Base-by-base conservation (phyloP, 2,113 vertebrate genomes). In the Podiceps cristatus region DNA sequence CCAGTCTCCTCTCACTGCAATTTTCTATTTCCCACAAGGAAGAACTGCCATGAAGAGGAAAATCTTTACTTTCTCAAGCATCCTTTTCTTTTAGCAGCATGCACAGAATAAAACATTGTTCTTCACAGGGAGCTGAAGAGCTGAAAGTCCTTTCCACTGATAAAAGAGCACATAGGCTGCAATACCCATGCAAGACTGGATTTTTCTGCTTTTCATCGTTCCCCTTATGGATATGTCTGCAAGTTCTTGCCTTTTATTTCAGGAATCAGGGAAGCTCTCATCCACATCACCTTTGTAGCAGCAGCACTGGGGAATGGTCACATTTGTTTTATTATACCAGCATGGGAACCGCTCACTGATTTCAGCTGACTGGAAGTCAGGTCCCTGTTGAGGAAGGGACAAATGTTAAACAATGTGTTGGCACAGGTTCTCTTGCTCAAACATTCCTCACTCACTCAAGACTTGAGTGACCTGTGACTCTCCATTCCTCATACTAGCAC, bases 101-200 rank as follows among this genome's bases (percentile, higher is more conserved):
- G 37, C 22, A 59, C 25, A 47, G 10, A 13, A 91, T n/a, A 71
- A 89, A 66, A 10, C 10, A 47, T 1, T 42, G 10, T 31, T 52
- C 37, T 78, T n/a, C 25, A 47, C 6, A 18, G 19, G 6, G 4
- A 86, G 6, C 27, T 17, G 20, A 68, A 76, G 40, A 86, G 6
- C 12, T 94, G 50, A 29, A 77, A 28, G 35, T 75, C 16, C 22
- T 73, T 58, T 86, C 33, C 8, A 11, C 12, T 5, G 3, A 16
- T 12, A 58, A 44, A 40, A 0, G 1, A 75, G 4, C 7, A 6
- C 15, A 47, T 5, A 18, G 50, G 7, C 9, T 47, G 8, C 16
- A 13, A 28, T 23, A 24, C 18, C 20, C 4, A 11, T 11, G 10
- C 27, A 60, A 7, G 8, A 44, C 5, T 45, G 66, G 3, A 9